phyloP scores from a whole-genome alignment of 2,888 invertebrate species.

The Epiperipatus broadwayi region DNA sequence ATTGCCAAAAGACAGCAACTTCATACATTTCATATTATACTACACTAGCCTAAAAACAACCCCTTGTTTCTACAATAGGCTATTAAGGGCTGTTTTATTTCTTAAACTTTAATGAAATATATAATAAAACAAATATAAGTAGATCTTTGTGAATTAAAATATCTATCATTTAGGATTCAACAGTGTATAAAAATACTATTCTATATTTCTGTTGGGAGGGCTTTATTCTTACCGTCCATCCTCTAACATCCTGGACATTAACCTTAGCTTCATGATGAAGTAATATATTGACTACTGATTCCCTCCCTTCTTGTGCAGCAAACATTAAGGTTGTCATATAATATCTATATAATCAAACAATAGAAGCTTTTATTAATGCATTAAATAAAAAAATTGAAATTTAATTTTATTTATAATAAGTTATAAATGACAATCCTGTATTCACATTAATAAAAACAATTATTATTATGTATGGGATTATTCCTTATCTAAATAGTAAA shows the following conservation, averaged over 20 bases:
- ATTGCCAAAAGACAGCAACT: too few relatives aligned
- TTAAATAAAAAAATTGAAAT: neutral
- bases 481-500: too few relatives aligned
- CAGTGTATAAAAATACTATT: too few relatives aligned
- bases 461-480: neutral
- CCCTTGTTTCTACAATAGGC: constrained; percentile 7
- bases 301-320: constrained; percentile 29
- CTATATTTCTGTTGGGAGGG: too few relatives aligned
- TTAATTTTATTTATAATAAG: neutral
- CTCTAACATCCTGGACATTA: constrained; percentile 28
- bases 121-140: too few relatives aligned
- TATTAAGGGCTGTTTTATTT: too few relatives aligned
- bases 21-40: too few relatives aligned
- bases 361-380: neutral
- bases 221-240: constrained; percentile 29
- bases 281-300: constrained; percentile 24
- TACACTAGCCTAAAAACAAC: neutral
- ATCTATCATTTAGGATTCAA: too few relatives aligned
- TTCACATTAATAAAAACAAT: neutral
- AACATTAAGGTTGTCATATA: constrained; percentile 30
- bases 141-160: too few relatives aligned
- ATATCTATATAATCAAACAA: constrained; percentile 21
- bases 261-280: constrained; percentile 25
- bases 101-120: too few relatives aligned
- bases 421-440: neutral